A percentile compares a stretch with the other conserved stretches of the same genome.
Conservation (phyloP, 1,140 invertebrate genomes). For the Pogonomyrmex californicus region DNA sequence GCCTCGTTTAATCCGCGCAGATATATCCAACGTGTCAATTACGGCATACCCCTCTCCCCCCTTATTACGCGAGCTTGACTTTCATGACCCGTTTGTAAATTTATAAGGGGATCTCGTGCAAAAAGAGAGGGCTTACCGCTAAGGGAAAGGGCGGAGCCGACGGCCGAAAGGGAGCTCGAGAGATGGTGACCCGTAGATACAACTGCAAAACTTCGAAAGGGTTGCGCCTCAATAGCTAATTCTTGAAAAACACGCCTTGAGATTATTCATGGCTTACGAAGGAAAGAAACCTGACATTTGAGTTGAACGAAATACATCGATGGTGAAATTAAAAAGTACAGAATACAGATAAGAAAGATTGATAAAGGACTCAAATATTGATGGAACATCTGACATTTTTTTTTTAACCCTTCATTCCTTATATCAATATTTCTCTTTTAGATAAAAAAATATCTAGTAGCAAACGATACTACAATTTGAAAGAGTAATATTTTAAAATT, state of each 20-base stretch:
- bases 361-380: background rate
- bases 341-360: background rate
- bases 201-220: conserved; percentile 26
- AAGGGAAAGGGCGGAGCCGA: background rate
- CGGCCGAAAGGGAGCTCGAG: background rate
- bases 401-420: background rate
- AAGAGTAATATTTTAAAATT: background rate
- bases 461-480: background rate
- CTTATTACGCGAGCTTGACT: conserved; percentile 31
- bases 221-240: conserved; percentile 5
- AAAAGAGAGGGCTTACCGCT: background rate
- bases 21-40: conserved; percentile 70
- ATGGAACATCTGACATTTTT: background rate
- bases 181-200: conserved; percentile 39
- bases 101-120: conserved; percentile 52
- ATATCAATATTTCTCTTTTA: background rate
- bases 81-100: conserved; percentile 58
- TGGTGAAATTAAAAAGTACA: background rate
- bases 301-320: background rate
- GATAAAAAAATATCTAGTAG: background rate
- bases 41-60: conserved; percentile 18
- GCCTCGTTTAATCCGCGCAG: conserved; percentile 53
- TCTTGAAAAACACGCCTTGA: background rate
- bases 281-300: background rate
- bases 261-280: conserved; percentile 22